phyloP scores from a whole-genome alignment of 64 coral and sea anemone species.

The Orbicella faveolata region DNA sequence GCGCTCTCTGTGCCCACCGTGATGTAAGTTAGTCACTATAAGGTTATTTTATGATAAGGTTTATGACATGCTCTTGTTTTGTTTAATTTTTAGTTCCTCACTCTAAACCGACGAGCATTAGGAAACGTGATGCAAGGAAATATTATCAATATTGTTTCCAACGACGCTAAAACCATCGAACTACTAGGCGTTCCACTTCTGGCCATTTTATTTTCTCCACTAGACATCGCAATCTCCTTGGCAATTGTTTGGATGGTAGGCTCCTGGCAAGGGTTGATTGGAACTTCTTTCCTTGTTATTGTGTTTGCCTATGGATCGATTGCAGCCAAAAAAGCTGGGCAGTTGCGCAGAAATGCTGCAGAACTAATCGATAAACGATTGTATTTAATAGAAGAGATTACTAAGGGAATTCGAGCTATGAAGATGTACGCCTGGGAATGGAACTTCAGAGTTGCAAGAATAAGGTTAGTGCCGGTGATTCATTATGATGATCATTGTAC shows the following conservation, averaged over 20 bases:
- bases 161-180: constrained; percentile 31
- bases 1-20: too few species aligned
- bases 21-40: too few species aligned
- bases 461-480: constrained; percentile 20
- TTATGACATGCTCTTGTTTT: neutral
- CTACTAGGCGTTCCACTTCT: neutral
- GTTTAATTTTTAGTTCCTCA: neutral
- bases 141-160: constrained; percentile 48
- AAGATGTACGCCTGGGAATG: neutral
- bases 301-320: constrained; percentile 11
- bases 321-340: neutral
- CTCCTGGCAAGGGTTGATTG: constrained; percentile 41
- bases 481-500: too few species aligned
- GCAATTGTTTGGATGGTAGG: constrained; percentile 14
- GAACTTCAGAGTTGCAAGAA: constrained; percentile 27
- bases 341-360: too few species aligned
- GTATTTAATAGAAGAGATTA: constrained; percentile 29
- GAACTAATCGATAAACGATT: neutral
- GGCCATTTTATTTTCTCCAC: neutral
- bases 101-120: neutral
- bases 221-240: constrained; percentile 14
- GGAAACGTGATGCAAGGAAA: constrained; percentile 5
- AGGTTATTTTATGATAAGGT: too few species aligned
- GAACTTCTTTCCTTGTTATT: constrained; percentile 17
- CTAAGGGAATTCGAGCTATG: constrained; percentile 48